Evolutionary conservation across 2,888 invertebrate genomes (phyloP), one percentile per base, ranked within the genome.

Genomic region (Hyppa rectilinea): DNA sequence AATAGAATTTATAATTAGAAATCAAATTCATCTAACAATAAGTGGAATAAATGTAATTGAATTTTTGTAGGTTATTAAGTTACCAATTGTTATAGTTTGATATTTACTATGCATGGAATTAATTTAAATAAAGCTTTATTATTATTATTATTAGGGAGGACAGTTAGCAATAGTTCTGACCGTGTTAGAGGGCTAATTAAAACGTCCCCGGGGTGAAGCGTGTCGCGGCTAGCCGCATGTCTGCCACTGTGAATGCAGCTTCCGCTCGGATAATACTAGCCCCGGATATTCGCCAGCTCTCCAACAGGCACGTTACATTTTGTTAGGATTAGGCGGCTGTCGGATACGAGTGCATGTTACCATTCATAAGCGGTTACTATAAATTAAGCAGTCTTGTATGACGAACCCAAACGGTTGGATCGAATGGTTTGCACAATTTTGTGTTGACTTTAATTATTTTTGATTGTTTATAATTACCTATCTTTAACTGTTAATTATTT

Each of bases 131-230:
- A n/a, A n/a, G n/a, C n/a, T n/a, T n/a, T n/a, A n/a, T n/a, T n/a
- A n/a, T n/a, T n/a, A n/a, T n/a, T n/a, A n/a, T n/a, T n/a, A n/a
- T 43, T 47, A 23, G 26, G 5, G 23, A 29, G 45, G 56, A 26
- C 43, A 58, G 76, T 68, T 75, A 52, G 34, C 45, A 53, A 63
- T 68, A 65, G 68, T 66, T 47, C 47, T 59, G 62, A 58, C 55
- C 34, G 56, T 80, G 75, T 84, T 78, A 73, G 73, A 65, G 67
- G 78, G 75, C 85, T 88, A 88, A 89, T 88, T 88, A 88, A 88
- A 87, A 81, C 66, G 85, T 86, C 84, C 75, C 75, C 53, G 36
- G 80, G 73, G 80, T 70, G 71, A 77, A 56, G 75, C 69, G 70
- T 63, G 81, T 74, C 76, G 84, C 58, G 82, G 85, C 78, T 80